Percentiles rank a stretch among this genome's conserved stretches.
These are phyloP conservation scores for Hydra vulgaris DNA, from an alignment of 30 jellyfish, hydroid and myxozoan genomes.

Conservation along the genomic window DNA sequence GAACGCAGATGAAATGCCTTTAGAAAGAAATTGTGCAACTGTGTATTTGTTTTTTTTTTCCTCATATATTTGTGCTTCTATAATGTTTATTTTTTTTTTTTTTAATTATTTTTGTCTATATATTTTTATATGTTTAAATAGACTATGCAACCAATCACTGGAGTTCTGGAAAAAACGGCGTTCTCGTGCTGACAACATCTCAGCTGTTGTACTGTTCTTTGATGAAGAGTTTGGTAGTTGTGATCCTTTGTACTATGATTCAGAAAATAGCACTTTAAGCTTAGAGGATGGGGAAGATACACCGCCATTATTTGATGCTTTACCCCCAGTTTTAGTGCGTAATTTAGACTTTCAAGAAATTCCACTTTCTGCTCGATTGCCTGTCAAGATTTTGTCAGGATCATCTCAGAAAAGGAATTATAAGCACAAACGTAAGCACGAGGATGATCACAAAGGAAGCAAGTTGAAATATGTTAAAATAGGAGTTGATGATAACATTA, in stretches of 20 bases:
- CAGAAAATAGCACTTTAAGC: slow-evolving; percentile 22
- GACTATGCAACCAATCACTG: slow-evolving; percentile 58
- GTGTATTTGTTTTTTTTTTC: not conserved
- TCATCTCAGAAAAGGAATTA: not conserved
- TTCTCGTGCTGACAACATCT: slow-evolving; percentile 76
- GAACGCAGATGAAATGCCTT: slow-evolving; percentile 20
- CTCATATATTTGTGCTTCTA: not conserved
- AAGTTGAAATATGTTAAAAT: not conserved
- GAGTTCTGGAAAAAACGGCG: slow-evolving; percentile 43
- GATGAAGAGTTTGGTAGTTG: slow-evolving; percentile 34
- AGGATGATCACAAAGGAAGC: slow-evolving; percentile 7
- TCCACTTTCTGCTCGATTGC: not conserved
- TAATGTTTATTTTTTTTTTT: not conserved
- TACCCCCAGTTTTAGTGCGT: slow-evolving; percentile 3
- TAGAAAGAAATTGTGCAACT: slow-evolving; percentile 28
- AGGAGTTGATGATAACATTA: not conserved
- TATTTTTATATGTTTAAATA: not conserved
- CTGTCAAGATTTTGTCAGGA: not conserved
- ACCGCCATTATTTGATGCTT: slow-evolving; percentile 16
- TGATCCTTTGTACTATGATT: not conserved
- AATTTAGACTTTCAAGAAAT: not conserved
- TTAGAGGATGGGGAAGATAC: slow-evolving; percentile 30
- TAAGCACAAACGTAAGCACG: not conserved
- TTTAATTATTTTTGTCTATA: not conserved
- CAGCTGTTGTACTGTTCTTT: slow-evolving; percentile 58